Percentiles rank a stretch among this genome's conserved stretches.
phyloP scores from a whole-genome alignment of 2,113 vertebrate species.

The Colistium nudipinnis region DNA sequence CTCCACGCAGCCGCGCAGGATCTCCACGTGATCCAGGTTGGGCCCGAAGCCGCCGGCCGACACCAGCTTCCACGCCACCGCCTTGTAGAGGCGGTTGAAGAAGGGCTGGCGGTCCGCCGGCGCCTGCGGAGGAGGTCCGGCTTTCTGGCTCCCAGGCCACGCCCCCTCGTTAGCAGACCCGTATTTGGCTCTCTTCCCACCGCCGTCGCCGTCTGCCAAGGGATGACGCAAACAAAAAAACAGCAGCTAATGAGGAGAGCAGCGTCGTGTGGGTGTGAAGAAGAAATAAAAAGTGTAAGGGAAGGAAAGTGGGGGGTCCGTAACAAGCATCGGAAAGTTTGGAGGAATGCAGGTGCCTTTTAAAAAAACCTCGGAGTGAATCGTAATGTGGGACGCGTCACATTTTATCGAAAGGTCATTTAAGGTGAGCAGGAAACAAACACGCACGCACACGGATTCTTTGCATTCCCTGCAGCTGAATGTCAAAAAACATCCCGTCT shows the following conservation, averaged over 20 bases:
- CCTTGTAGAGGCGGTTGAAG: conserved; percentile 97
- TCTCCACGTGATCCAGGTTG: conserved; percentile 91
- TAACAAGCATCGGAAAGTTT: conserved; percentile 7
- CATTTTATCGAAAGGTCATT: not conserved
- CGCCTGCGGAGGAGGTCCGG: conserved; percentile 72
- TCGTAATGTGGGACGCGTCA: too few relatives aligned
- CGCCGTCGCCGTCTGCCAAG: conserved; percentile 67
- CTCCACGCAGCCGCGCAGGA: conserved; percentile 90
- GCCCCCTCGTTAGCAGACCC: conserved; percentile 50
- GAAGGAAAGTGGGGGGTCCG: not conserved
- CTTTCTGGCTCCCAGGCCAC: conserved; percentile 55
- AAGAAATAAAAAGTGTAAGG: not conserved
- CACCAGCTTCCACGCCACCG: conserved; percentile 96
- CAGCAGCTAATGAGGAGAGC: conserved; percentile 30
- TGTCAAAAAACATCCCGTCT: too few relatives aligned
- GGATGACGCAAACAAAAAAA: conserved; percentile 18
- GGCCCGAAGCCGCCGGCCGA: conserved; percentile 94
- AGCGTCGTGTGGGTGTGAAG: conserved; percentile 16
- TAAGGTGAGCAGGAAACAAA: too few relatives aligned
- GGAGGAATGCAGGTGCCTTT: not conserved
- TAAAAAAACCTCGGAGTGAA: too few relatives aligned
- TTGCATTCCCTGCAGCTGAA: not conserved
- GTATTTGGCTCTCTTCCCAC: conserved; percentile 65
- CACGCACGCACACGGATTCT: too few relatives aligned
- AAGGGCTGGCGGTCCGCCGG: conserved; percentile 92